Percentiles rank a stretch among this genome's conserved stretches.
phyloP scores from a whole-genome alignment of 2,797 vertebrate species.

The Galaxias olidus region DNA sequence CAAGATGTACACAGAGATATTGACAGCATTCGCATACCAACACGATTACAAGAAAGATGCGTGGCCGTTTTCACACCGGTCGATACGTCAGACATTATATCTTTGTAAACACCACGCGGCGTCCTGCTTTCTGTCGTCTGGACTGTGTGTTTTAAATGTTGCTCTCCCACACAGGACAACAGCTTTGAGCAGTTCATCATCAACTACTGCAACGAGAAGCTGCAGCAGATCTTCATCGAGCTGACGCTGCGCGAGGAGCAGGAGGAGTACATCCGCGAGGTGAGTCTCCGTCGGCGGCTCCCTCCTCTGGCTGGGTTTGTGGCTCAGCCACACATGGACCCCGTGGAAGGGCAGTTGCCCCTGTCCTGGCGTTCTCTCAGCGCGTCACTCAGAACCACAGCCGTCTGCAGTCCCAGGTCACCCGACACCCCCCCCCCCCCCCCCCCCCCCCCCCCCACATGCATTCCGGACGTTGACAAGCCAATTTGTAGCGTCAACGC shows the following conservation, averaged over 20 bases:
- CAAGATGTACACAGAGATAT: no score
- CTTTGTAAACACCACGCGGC: background rate
- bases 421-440: background rate
- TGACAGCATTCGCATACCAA: no score
- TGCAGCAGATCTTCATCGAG: slow-evolving; percentile 99
- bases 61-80: no score
- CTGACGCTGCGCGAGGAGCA: slow-evolving; percentile 96
- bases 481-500: slow-evolving; percentile 10
- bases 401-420: background rate
- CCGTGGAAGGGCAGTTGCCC: background rate
- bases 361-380: background rate
- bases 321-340: background rate
- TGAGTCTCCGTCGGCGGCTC: slow-evolving; percentile 43
- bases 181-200: slow-evolving; percentile 99
- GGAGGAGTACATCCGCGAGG: slow-evolving; percentile 96
- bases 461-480: slow-evolving; percentile 18
- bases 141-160: background rate
- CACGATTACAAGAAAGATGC: no score
- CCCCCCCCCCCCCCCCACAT: slow-evolving; percentile 21
- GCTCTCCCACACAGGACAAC: slow-evolving; percentile 83
- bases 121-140: background rate
- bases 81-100: no score
- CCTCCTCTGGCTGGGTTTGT: background rate
- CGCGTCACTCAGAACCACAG: background rate
- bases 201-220: slow-evolving; percentile 98